Base-by-base conservation (phyloP, 2,888 invertebrate genomes). In the Buathra laborator region DNA sequence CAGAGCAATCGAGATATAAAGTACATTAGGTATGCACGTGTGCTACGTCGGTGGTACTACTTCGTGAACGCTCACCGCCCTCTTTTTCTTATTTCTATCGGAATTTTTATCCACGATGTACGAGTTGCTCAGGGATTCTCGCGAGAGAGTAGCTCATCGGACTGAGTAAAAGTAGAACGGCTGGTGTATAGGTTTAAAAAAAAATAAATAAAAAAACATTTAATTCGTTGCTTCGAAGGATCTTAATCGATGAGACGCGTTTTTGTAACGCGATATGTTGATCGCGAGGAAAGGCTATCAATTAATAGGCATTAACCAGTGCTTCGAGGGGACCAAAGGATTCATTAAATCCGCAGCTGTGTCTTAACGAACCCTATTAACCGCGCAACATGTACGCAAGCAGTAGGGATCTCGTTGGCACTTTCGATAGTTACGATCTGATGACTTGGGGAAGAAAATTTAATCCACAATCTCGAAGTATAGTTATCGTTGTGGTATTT, bases 81-180 rank as follows among this genome's bases (percentile, higher is more conserved):
- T 59, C 66, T 80, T 71, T 74, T 80, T 81, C n/a, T n/a, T 67
- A 66, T 53, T 53, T 67, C 62, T 24, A 67, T 53, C 64, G 29
- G 10, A 24, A 79, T 70, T 43, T 48, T 44, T 46, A 37, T 10
- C 62, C 44, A 32, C 29, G 44, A 24, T 66, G 32, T 29, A 32
- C 32, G 48, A 48, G 14, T 48, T 4, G 64, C 64, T 62, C 12
- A 16, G 48, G 62, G 64, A 74, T 72, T 79, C 70, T 67, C 56
- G 56, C 67, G 53, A 32, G 67, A 70, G 79, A 72, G 75, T 46
- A 46, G 66, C 44, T 32, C 75, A 46, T 67, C 66, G 12, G 32
- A 24, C 19, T 53, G 37, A 88, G 87, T 88, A 88, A 89, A 89
- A 88, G 90, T 88, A 9, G 37, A 37, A 37, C 37, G 37, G 37